Conservation (phyloP, 2,888 invertebrate genomes). For the Tenodera sinensis region DNA sequence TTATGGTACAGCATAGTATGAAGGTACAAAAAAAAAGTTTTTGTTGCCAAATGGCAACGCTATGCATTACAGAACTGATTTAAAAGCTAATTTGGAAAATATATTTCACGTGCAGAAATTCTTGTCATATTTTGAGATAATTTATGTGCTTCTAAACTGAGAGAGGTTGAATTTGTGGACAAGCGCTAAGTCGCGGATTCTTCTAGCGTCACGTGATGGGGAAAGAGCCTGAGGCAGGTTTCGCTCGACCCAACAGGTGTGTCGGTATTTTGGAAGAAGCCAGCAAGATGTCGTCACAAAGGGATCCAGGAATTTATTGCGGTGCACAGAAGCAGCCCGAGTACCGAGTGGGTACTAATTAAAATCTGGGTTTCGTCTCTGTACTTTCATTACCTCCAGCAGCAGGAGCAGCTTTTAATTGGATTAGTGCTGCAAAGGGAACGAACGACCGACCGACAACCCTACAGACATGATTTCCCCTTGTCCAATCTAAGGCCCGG, state of each 20-base stretch:
- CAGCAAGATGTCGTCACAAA: background rate
- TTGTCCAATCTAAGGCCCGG: background rate
- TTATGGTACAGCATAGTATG: too few relatives aligned
- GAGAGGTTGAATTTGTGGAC: too few relatives aligned
- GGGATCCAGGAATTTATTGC: background rate
- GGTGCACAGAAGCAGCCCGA: background rate
- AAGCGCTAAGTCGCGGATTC: too few relatives aligned
- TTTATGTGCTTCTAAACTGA: too few relatives aligned
- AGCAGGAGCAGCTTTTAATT: background rate
- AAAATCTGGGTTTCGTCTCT: background rate
- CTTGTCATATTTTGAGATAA: too few relatives aligned
- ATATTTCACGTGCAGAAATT: too few relatives aligned
- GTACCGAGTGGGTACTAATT: background rate
- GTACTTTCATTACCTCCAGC: background rate
- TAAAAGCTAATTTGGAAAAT: too few relatives aligned
- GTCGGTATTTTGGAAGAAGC: background rate
- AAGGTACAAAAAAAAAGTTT: too few relatives aligned
- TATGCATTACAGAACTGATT: too few relatives aligned
- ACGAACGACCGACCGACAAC: background rate
- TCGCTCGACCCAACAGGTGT: background rate
- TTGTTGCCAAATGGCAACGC: too few relatives aligned
- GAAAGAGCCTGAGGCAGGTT: too few relatives aligned
- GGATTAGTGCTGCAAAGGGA: background rate
- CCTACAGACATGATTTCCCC: background rate
- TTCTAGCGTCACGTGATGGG: too few relatives aligned